These are phyloP conservation scores for Scartelaos histophorus DNA, from an alignment of 2,113 vertebrate genomes.

Conservation along the genomic window DNA sequence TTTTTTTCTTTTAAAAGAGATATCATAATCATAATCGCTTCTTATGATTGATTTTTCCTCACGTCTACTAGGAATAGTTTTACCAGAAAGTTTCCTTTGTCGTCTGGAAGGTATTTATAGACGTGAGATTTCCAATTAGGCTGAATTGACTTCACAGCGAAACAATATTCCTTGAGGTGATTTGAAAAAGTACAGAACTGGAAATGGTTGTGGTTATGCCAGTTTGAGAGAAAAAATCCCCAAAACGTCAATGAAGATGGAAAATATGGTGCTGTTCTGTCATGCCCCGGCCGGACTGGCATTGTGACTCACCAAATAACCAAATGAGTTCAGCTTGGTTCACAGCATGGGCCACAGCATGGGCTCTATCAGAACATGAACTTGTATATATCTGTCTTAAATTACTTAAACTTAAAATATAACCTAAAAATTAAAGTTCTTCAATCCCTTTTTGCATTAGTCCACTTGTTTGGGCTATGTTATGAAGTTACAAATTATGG, in stretches of 20 bases:
- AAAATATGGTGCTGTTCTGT: slow-evolving; percentile 52
- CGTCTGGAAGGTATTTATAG: slow-evolving; percentile 45
- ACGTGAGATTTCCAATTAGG: slow-evolving; percentile 53
- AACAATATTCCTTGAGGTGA: slow-evolving; percentile 34
- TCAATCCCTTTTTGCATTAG: no score
- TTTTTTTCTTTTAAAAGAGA: slow-evolving; percentile 22
- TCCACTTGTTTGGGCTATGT: no score
- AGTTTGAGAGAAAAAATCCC: slow-evolving; percentile 39
- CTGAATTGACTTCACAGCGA: slow-evolving; percentile 23
- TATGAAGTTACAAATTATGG: not conserved
- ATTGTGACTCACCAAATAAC: slow-evolving; percentile 58
- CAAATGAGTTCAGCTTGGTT: slow-evolving; percentile 54
- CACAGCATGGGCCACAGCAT: slow-evolving; percentile 22
- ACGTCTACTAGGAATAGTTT: slow-evolving; percentile 20
- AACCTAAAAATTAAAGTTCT: no score
- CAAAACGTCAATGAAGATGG: slow-evolving; percentile 38
- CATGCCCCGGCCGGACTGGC: slow-evolving; percentile 45
- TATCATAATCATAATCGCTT: slow-evolving; percentile 24
- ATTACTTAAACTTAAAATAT: not conserved
- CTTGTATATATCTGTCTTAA: slow-evolving; percentile 38
- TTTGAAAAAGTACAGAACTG: slow-evolving; percentile 58
- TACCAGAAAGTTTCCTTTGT: slow-evolving; percentile 1
- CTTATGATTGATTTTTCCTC: slow-evolving; percentile 19
- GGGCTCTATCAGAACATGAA: slow-evolving; percentile 49
- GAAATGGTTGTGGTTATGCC: slow-evolving; percentile 59